Conservation (phyloP, 1,140 invertebrate genomes). For the Cydia splendana region DNA sequence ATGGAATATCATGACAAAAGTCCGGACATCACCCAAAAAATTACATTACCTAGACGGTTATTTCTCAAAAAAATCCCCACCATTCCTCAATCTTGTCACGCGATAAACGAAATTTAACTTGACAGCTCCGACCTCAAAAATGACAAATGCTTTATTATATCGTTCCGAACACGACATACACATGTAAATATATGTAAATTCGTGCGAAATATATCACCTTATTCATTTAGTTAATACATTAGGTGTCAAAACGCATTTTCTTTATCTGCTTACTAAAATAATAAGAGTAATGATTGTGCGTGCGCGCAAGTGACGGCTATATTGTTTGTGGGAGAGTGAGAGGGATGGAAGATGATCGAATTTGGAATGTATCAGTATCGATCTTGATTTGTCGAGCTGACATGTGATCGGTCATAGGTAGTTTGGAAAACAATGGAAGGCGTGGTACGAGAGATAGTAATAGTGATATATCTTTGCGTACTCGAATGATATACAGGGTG, state of each 20-base stretch:
- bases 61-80: background rate
- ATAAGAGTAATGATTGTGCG: constrained; percentile 58
- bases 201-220: constrained; percentile 36
- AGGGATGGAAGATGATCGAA: constrained; percentile 55
- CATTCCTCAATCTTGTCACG: background rate
- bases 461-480: background rate
- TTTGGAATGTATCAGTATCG: constrained; percentile 73
- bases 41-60: too few species aligned
- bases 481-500: too few species aligned
- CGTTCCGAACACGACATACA: background rate
- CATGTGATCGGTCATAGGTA: constrained; percentile 69
- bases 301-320: constrained; percentile 50
- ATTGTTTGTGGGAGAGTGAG: constrained; percentile 38
- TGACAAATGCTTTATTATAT: constrained; percentile 15
- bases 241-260: constrained; percentile 59
- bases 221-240: constrained; percentile 55
- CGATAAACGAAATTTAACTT: constrained; percentile 8
- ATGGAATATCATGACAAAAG: too few species aligned
- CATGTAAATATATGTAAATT: constrained; percentile 32
- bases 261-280: constrained; percentile 58
- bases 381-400: constrained; percentile 74
- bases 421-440: constrained; percentile 61
- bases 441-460: constrained; percentile 40
- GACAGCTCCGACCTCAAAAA: background rate
- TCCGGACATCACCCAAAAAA: too few species aligned